Evolutionary conservation across 2,888 invertebrate species (phyloP).

Genomic region (Pseudoips prasinana): DNA sequence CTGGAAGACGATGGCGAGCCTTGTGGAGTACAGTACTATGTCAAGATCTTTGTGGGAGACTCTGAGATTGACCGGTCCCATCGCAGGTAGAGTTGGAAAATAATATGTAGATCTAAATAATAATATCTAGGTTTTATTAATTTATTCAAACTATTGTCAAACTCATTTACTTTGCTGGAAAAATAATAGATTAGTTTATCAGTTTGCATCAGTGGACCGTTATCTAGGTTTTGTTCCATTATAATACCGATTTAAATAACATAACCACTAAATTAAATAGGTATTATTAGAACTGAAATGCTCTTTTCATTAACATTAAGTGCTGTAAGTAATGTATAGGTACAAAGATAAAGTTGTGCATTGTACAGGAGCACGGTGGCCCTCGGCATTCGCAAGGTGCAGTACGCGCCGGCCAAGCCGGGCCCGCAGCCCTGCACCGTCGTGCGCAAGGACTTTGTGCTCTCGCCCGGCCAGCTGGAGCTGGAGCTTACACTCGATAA

Average conservation of each 20-base stretch:
- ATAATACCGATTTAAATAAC: too few relatives aligned
- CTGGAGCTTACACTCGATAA: constrained; percentile 97
- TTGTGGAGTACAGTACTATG: constrained; percentile 95
- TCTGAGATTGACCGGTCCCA: constrained; percentile 89
- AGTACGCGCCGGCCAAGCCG: constrained; percentile 94
- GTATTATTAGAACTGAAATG: too few relatives aligned
- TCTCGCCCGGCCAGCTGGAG: constrained; percentile 96
- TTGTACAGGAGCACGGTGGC: constrained; percentile 94
- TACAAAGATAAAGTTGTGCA: too few relatives aligned
- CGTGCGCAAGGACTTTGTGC: constrained; percentile 96
- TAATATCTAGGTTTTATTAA: background rate
- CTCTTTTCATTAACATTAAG: too few relatives aligned
- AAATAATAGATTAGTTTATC: too few relatives aligned
- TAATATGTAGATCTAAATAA: background rate
- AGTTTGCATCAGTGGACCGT: too few relatives aligned
- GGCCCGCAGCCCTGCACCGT: constrained; percentile 96
- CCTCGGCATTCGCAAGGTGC: constrained; percentile 94
- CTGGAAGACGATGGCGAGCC: constrained; percentile 93
- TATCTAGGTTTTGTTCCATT: too few relatives aligned
- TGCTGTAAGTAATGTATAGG: too few relatives aligned
- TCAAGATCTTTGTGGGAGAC: constrained; percentile 93
- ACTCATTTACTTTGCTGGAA: too few relatives aligned
- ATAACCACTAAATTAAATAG: too few relatives aligned
- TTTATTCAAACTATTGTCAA: background rate
- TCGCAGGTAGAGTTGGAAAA: constrained; percentile 78